phyloP scores from a whole-genome alignment of 2,797 vertebrate species.

The Crax fasciolata region DNA sequence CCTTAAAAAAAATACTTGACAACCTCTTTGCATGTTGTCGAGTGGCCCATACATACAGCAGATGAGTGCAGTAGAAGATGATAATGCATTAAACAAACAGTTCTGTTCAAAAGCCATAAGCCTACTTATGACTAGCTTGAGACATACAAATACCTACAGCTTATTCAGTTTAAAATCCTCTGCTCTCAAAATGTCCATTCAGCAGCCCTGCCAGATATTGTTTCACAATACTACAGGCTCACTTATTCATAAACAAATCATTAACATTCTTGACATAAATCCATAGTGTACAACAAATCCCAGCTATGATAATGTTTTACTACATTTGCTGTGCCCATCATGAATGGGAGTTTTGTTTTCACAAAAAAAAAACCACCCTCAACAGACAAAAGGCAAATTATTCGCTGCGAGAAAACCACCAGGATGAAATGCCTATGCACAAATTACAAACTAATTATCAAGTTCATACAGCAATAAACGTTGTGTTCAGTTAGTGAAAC shows the following conservation, averaged over 20 bases:
- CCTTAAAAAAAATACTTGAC: constrained; percentile 58
- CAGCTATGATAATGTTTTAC: constrained; percentile 84
- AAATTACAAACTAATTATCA: constrained; percentile 78
- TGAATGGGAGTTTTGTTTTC: constrained; percentile 83
- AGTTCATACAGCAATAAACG: constrained; percentile 68
- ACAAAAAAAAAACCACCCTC: constrained; percentile 52
- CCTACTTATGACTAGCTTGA: constrained; percentile 70
- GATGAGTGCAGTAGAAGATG: neutral
- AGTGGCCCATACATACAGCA: neutral
- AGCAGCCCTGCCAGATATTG: constrained; percentile 79
- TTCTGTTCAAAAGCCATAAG: constrained; percentile 67
- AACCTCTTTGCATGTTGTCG: constrained; percentile 6
- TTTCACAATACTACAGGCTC: constrained; percentile 81
- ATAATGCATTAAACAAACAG: constrained; percentile 67
- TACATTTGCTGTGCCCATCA: constrained; percentile 78
- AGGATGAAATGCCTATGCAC: constrained; percentile 73
- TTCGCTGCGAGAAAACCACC: constrained; percentile 73
- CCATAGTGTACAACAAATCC: constrained; percentile 82
- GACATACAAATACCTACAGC: constrained; percentile 66
- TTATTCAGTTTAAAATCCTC: constrained; percentile 77
- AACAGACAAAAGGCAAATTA: constrained; percentile 83
- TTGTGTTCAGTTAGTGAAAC: constrained; percentile 48
- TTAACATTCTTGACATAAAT: constrained; percentile 89
- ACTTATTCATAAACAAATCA: constrained; percentile 88
- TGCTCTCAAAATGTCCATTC: constrained; percentile 81